A percentile compares a stretch with the other conserved stretches of the same genome.
These are phyloP conservation scores for Synergus umbraculus DNA, from an alignment of 2,888 invertebrate genomes.

Conservation along the genomic window DNA sequence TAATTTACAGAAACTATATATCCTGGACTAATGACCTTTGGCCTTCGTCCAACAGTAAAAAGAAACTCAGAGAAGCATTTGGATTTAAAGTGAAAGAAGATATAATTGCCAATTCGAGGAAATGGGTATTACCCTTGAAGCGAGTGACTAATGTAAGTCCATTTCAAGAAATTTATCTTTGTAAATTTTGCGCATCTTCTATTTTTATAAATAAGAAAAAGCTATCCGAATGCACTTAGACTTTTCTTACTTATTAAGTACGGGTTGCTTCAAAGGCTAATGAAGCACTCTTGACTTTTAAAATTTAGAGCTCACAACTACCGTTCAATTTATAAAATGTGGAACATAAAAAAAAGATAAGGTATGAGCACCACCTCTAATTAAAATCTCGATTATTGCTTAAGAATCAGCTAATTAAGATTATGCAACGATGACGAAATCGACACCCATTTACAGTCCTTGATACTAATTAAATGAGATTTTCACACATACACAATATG, in stretches of 20 bases:
- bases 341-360: not conserved
- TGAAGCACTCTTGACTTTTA: not conserved
- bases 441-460: not conserved
- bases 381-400: not conserved
- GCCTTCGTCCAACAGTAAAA: not conserved
- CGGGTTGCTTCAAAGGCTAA: not conserved
- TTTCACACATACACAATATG: not conserved
- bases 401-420: constrained; percentile 2
- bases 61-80: not conserved
- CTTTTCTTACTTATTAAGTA: not conserved
- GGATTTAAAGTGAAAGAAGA: not conserved
- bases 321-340: too few relatives aligned
- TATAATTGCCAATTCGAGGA: not conserved
- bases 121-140: not conserved
- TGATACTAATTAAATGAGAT: not conserved
- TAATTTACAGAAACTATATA: not conserved
- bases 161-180: not conserved
- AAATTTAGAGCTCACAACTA: not conserved
- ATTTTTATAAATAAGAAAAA: too few relatives aligned
- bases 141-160: not conserved
- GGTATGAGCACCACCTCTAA: not conserved
- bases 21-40: not conserved
- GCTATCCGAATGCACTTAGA: not conserved
- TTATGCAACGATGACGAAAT: not conserved
- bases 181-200: too few relatives aligned